A percentile compares a stretch with the other conserved stretches of the same genome.
Conservation (phyloP, 2,888 invertebrate species). For the Teleiodes luculella region DNA sequence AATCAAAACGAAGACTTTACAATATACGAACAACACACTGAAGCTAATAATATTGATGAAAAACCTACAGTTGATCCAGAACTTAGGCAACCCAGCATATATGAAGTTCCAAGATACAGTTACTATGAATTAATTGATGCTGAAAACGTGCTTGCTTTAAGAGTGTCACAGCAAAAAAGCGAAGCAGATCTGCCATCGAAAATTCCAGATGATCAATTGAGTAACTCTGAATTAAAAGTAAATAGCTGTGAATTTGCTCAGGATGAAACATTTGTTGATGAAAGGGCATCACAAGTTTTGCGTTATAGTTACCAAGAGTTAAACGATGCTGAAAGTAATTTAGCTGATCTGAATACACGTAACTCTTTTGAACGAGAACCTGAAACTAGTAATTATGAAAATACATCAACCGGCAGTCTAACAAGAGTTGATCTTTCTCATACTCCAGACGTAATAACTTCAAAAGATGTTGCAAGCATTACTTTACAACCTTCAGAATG, state of each 20-base stretch:
- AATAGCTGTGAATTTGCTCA: background rate
- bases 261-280: background rate
- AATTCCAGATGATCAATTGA: background rate
- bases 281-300: slow-evolving; percentile 10
- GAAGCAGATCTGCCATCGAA: slow-evolving; percentile 3
- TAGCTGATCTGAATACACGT: slow-evolving; percentile 23
- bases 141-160: slow-evolving; percentile 37
- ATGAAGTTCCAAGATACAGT: slow-evolving; percentile 41
- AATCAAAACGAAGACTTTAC: background rate
- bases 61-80: background rate
- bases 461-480: background rate
- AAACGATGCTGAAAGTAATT: slow-evolving; percentile 40
- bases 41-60: slow-evolving; percentile 15
- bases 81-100: slow-evolving; percentile 20
- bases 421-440: background rate
- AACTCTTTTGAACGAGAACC: slow-evolving; percentile 10
- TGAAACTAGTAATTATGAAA: background rate
- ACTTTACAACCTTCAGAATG: slow-evolving; percentile 23
- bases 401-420: too few species aligned
- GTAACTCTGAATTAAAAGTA: background rate
- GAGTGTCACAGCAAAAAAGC: slow-evolving; percentile 5
- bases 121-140: slow-evolving; percentile 50
- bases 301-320: slow-evolving; percentile 45
- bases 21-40: slow-evolving; percentile 10
- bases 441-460: background rate